A percentile compares a stretch with the other conserved stretches of the same genome.
These are phyloP conservation scores for Apteryx mantelli DNA, from an alignment of 2,113 vertebrate species.

Conservation along the genomic window DNA sequence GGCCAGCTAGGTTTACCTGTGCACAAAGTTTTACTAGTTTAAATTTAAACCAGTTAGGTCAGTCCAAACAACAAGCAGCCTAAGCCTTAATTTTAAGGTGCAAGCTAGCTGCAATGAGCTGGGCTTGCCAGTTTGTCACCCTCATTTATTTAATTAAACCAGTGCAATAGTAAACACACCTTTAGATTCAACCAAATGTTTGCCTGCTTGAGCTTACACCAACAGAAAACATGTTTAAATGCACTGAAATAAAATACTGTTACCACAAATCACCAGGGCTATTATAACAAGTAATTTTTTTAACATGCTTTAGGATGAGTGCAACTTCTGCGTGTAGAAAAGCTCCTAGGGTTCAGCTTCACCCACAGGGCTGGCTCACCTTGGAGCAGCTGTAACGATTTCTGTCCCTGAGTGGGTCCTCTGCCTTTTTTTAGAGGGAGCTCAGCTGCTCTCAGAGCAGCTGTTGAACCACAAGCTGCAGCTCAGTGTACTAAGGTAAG, in stretches of 20 bases:
- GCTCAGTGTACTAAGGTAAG: neutral
- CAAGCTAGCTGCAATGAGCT: neutral
- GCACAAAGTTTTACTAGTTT: neutral
- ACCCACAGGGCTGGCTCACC: neutral
- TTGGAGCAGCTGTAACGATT: neutral
- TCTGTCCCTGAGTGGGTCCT: neutral
- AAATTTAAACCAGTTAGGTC: neutral
- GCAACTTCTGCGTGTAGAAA: neutral
- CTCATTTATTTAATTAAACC: neutral
- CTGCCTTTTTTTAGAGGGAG: neutral
- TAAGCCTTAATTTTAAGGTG: neutral
- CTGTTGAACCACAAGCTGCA: neutral
- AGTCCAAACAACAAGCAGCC: neutral
- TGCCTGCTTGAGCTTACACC: neutral
- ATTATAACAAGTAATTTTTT: neutral
- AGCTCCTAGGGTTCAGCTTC: neutral
- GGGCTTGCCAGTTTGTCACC: neutral
- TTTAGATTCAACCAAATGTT: neutral
- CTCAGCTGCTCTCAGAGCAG: slow-evolving; percentile 7
- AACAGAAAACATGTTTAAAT: neutral
- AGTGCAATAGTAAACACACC: neutral
- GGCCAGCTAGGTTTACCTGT: neutral
- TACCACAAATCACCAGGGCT: neutral
- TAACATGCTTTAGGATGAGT: neutral
- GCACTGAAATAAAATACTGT: neutral